These are phyloP conservation scores for Ctenodactylus gundi DNA, from an alignment of 2,113 vertebrate genomes.

Conservation along the genomic window DNA sequence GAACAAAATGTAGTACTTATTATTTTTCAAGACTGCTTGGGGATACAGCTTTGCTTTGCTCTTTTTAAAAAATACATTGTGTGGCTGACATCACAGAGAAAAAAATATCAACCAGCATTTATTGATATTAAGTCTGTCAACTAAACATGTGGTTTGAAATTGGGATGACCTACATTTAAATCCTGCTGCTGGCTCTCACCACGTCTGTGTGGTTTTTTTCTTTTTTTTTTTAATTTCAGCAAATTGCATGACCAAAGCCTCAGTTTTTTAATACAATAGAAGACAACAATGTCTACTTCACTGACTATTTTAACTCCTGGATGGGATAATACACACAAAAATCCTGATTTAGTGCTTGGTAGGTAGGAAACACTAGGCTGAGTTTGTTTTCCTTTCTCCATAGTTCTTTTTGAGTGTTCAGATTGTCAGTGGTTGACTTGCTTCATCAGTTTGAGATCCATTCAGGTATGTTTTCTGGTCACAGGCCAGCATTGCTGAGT, in stretches of 20 bases:
- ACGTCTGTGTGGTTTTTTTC: not conserved
- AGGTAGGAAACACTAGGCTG: not conserved
- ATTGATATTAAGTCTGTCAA: not conserved
- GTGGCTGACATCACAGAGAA: not conserved
- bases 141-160: not conserved
- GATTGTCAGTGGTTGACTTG: not conserved
- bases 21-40: constrained; percentile 24
- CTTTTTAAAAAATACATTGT: not conserved
- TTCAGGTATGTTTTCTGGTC: not conserved
- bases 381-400: not conserved
- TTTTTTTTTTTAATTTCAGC: not conserved
- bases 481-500: not conserved
- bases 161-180: not conserved
- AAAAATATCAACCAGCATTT: not conserved
- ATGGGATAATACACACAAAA: not conserved
- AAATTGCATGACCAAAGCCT: not conserved
- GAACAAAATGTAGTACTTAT: constrained; percentile 74
- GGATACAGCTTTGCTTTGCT: not conserved
- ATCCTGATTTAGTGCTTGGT: not conserved
- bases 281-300: not conserved
- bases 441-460: not conserved
- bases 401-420: not conserved
- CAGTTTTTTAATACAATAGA: constrained; percentile 10
- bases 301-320: not conserved
- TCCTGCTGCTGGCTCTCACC: not conserved